These are phyloP conservation scores for Oryzias dopingdopingensis DNA, from an alignment of 2,797 vertebrate species.

Conservation along the genomic window DNA sequence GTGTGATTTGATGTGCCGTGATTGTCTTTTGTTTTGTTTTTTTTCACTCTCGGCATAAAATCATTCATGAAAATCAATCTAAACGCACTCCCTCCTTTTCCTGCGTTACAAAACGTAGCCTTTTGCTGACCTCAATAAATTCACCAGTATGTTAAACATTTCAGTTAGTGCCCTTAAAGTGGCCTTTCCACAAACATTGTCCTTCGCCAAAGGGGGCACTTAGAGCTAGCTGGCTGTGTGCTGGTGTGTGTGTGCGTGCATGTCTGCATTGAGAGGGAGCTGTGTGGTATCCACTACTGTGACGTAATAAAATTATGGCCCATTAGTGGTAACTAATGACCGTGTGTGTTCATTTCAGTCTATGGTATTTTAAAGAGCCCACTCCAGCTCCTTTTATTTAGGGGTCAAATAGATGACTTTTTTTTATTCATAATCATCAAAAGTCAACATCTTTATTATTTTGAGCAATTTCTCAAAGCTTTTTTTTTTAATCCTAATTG, in stretches of 20 bases:
- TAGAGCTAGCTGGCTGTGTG: constrained; percentile 17
- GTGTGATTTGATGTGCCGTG: constrained; percentile 56
- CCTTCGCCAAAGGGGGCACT: constrained; percentile 48
- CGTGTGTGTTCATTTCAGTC: constrained; percentile 21
- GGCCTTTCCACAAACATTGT: constrained; percentile 65
- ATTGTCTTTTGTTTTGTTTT: constrained; percentile 60
- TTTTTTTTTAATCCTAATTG: neutral
- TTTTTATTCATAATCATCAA: neutral
- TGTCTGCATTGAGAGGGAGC: constrained; percentile 18
- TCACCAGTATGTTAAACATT: constrained; percentile 66
- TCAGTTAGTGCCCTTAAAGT: constrained; percentile 70
- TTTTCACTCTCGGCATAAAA: constrained; percentile 61
- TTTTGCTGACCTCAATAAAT: constrained; percentile 79
- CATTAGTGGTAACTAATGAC: constrained; percentile 27
- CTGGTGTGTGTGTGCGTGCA: constrained; percentile 13
- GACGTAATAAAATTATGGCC: constrained; percentile 34
- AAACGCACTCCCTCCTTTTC: constrained; percentile 37
- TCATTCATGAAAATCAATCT: constrained; percentile 73
- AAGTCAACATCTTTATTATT: constrained; percentile 6
- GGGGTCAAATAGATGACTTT: constrained; percentile 9
- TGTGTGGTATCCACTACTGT: constrained; percentile 19
- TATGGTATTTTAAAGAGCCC: constrained; percentile 14
- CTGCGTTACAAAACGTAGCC: constrained; percentile 66
- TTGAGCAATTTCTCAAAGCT: neutral
- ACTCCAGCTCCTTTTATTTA: constrained; percentile 9